Conservation (phyloP, 2,113 vertebrate species). For the Syngnathus floridae region DNA sequence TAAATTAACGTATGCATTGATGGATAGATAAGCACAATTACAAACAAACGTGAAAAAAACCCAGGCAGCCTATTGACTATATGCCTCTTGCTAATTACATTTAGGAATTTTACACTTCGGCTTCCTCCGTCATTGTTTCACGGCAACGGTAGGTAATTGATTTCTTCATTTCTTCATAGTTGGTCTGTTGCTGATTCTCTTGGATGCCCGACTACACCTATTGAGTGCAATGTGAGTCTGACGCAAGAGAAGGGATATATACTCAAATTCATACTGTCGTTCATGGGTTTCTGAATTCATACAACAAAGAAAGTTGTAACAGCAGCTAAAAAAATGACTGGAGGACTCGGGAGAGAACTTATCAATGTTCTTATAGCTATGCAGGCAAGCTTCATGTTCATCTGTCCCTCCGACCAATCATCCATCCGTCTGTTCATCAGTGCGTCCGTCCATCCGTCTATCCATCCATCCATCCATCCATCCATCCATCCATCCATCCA, state of each 20-base stretch:
- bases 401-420: no score
- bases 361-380: neutral
- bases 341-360: neutral
- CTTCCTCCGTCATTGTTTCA: constrained; percentile 42
- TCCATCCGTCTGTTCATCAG: no score
- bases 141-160: constrained; percentile 46
- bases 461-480: no score
- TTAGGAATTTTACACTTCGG: constrained; percentile 42
- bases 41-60: neutral
- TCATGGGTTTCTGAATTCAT: neutral
- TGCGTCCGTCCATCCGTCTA: no score
- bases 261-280: constrained; percentile 31
- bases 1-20: neutral
- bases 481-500: no score
- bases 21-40: constrained; percentile 12
- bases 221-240: constrained; percentile 10
- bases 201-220: constrained; percentile 13
- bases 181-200: constrained; percentile 2
- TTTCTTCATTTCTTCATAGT: constrained; percentile 30
- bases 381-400: neutral
- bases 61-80: constrained; percentile 39
- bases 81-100: constrained; percentile 54
- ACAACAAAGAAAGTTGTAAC: constrained; percentile 11
- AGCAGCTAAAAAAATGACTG: constrained; percentile 1
- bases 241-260: constrained; percentile 26